A percentile compares a stretch with the other conserved stretches of the same genome.
These are phyloP conservation scores for Ophonus ardosiacus DNA, from an alignment of 2,888 invertebrate species.

Conservation along the genomic window DNA sequence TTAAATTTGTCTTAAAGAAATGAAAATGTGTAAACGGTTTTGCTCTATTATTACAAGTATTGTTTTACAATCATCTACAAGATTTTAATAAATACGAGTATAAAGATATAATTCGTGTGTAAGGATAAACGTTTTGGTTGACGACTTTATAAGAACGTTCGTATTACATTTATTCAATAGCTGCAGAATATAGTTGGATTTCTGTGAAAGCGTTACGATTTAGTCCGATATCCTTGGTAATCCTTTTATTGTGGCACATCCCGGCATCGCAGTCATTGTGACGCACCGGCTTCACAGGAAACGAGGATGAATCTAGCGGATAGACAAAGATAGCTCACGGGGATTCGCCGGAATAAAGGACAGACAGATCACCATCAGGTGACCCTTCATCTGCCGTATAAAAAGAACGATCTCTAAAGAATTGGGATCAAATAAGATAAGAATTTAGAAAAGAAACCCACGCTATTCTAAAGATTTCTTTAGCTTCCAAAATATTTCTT, in stretches of 20 bases:
- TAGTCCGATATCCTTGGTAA: slow-evolving; percentile 61
- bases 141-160: slow-evolving; percentile 7
- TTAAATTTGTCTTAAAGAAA: too few species aligned
- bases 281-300: slow-evolving; percentile 59
- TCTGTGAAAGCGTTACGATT: slow-evolving; percentile 59
- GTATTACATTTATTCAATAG: slow-evolving; percentile 63
- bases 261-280: slow-evolving; percentile 64
- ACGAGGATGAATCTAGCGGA: slow-evolving; percentile 63
- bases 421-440: slow-evolving; percentile 67
- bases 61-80: too few species aligned
- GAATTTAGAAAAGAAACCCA: slow-evolving; percentile 53
- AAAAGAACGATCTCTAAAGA: slow-evolving; percentile 67
- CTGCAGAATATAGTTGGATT: slow-evolving; percentile 55
- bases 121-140: neutral
- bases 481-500: neutral
- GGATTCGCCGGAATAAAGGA: slow-evolving; percentile 70
- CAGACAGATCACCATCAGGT: slow-evolving; percentile 67
- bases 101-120: neutral
- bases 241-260: slow-evolving; percentile 64
- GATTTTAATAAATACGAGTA: too few species aligned
- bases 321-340: slow-evolving; percentile 65
- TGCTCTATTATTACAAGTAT: too few species aligned
- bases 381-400: slow-evolving; percentile 67
- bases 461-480: neutral
- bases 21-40: too few species aligned